A percentile compares a stretch with the other conserved stretches of the same genome.
Conservation (phyloP, 2,888 invertebrate species). For the Fragum sueziense region DNA sequence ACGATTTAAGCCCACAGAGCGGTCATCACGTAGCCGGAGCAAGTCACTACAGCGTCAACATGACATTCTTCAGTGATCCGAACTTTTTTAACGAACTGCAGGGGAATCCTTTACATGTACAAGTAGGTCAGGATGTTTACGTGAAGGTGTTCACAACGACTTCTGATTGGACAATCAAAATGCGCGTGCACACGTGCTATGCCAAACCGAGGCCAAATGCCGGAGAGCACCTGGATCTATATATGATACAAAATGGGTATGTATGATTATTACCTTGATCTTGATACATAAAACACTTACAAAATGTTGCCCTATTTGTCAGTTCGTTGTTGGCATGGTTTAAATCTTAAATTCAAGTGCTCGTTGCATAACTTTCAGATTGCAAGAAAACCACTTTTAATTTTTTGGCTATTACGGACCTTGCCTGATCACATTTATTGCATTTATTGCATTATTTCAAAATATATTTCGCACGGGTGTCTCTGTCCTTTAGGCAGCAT, state of each 20-base stretch:
- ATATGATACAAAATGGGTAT: constrained; percentile 51
- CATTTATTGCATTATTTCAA: no score
- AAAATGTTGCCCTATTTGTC: no score
- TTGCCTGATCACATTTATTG: no score
- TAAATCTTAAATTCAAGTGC: no score
- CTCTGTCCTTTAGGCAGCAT: no score
- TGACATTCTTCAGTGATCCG: constrained; percentile 55
- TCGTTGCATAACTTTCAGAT: no score
- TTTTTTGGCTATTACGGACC: no score
- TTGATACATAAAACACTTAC: no score
- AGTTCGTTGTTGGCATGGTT: no score
- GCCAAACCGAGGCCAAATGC: constrained; percentile 38
- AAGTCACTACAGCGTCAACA: constrained; percentile 46
- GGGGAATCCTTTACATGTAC: constrained; percentile 51
- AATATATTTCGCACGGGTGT: no score
- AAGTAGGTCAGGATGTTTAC: constrained; percentile 46
- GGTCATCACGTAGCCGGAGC: constrained; percentile 26
- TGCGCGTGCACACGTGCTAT: constrained; percentile 54
- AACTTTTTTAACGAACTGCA: constrained; percentile 37
- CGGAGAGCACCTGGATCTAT: constrained; percentile 26
- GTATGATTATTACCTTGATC: no score
- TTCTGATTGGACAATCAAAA: constrained; percentile 50
- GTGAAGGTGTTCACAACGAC: constrained; percentile 49
- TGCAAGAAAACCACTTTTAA: no score
- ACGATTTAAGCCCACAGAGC: constrained; percentile 18